phyloP scores from a whole-genome alignment of 2,888 invertebrate species.

The Zygothrica quintamaculata region DNA sequence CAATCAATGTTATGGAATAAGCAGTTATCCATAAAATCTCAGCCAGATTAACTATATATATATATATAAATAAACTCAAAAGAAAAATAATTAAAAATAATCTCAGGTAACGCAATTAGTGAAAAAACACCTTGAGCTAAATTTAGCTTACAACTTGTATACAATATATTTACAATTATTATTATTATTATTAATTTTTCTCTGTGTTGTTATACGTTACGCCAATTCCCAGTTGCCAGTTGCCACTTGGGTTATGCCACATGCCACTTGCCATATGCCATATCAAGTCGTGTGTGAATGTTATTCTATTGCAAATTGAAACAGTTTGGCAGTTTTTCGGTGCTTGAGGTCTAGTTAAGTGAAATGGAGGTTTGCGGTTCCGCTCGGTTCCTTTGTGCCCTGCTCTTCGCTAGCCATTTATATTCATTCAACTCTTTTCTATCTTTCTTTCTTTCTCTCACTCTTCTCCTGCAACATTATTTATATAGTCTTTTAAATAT shows the following conservation, averaged over 20 bases:
- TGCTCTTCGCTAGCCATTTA: neutral
- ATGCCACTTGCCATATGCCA: neutral
- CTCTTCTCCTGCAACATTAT: constrained; percentile 11
- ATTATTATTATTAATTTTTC: constrained; percentile 17
- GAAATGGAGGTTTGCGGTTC: constrained; percentile 65
- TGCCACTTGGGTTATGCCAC: constrained; percentile 22
- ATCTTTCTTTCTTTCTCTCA: neutral
- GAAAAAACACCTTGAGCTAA: constrained; percentile 63
- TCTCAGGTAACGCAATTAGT: constrained; percentile 27
- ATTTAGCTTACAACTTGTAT: constrained; percentile 48
- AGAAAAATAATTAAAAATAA: constrained; percentile 14
- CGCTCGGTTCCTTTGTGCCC: constrained; percentile 31
- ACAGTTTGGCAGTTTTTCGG: constrained; percentile 22
- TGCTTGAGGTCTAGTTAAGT: constrained; percentile 64
- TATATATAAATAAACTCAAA: neutral
- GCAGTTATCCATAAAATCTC: no score
- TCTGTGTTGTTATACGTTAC: constrained; percentile 3
- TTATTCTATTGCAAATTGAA: neutral
- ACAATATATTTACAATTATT: constrained; percentile 52
- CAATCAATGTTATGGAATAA: no score
- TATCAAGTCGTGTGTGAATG: neutral
- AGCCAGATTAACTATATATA: neutral
- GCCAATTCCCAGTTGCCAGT: constrained; percentile 4
- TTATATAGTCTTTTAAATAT: constrained; percentile 5
- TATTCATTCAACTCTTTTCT: neutral